phyloP scores from a whole-genome alignment of 30 jellyfish, hydroid and myxozoan genomes.

The Nemopilema nomurai region DNA sequence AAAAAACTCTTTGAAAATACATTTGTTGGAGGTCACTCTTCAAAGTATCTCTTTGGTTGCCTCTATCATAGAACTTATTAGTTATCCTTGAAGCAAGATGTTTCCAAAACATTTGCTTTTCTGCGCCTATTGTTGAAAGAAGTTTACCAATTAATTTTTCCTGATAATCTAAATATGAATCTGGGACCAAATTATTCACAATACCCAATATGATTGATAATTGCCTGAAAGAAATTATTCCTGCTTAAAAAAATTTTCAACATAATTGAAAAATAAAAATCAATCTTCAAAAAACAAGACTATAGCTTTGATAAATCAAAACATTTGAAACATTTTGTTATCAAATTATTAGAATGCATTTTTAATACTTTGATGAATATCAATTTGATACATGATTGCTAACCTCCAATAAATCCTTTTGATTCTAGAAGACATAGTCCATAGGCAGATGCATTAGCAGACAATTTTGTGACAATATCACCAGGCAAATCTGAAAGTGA shows the following conservation, averaged over 20 bases:
- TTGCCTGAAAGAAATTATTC: too few species aligned
- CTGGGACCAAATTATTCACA: too few species aligned
- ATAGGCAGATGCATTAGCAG: conserved; percentile 14
- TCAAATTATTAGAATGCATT: too few species aligned
- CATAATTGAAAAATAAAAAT: too few species aligned
- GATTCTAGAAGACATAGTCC: conserved; percentile 15
- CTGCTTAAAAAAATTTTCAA: too few species aligned
- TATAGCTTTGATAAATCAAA: too few species aligned
- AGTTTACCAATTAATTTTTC: not conserved
- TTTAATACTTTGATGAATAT: too few species aligned
- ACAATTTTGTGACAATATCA: not conserved
- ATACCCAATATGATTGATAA: too few species aligned
- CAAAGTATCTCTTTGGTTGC: not conserved
- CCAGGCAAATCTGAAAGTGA: conserved; percentile 19
- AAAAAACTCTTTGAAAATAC: conserved; percentile 27
- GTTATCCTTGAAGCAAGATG: not conserved
- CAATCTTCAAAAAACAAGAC: too few species aligned
- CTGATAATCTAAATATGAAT: not conserved
- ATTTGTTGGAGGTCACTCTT: not conserved
- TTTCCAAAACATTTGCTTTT: not conserved
- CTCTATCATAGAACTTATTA: conserved; percentile 18
- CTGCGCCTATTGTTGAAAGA: not conserved
- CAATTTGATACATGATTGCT: not conserved
- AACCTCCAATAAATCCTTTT: not conserved
- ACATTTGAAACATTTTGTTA: too few species aligned